Conservation (phyloP, 2,888 invertebrate genomes). For the Caenorhabditis parvicauda region DNA sequence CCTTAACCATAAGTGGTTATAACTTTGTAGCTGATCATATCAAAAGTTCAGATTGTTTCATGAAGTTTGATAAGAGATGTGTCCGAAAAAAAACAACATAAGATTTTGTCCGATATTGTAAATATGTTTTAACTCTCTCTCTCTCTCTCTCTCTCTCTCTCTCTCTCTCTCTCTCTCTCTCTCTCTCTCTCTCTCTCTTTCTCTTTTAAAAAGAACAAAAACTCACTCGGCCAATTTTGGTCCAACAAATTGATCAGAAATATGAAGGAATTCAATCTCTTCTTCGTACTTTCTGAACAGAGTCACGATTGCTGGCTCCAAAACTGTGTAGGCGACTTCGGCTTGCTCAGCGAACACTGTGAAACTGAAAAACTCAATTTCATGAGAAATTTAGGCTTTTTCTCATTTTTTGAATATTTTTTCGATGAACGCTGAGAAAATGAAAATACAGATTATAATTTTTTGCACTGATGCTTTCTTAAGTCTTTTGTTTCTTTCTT, state of each 20-base stretch:
- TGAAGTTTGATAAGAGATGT: too few species aligned
- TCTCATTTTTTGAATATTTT: not conserved
- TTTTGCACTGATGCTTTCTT: not conserved
- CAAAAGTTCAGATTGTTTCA: too few species aligned
- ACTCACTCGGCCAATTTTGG: slow-evolving; percentile 83
- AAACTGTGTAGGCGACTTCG: slow-evolving; percentile 31
- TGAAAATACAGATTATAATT: not conserved
- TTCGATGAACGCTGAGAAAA: not conserved
- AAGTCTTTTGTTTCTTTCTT: too few species aligned
- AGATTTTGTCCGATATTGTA: too few species aligned
- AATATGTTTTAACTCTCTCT: too few species aligned
- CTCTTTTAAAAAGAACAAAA: too few species aligned
- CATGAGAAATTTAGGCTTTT: not conserved
- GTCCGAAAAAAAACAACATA: too few species aligned
- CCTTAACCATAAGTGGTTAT: too few species aligned
- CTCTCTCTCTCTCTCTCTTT: too few species aligned
- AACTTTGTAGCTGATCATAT: too few species aligned
- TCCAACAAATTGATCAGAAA: slow-evolving; percentile 91
- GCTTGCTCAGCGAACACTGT: slow-evolving; percentile 36
- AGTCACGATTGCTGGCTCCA: slow-evolving; percentile 28
- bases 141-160: too few species aligned
- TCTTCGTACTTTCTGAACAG: slow-evolving; percentile 74
- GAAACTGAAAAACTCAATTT: slow-evolving; percentile 27
- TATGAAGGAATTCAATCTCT: slow-evolving; percentile 88
- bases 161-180: not conserved